phyloP scores from a whole-genome alignment of 2,113 vertebrate genomes.

The Colius striatus region DNA sequence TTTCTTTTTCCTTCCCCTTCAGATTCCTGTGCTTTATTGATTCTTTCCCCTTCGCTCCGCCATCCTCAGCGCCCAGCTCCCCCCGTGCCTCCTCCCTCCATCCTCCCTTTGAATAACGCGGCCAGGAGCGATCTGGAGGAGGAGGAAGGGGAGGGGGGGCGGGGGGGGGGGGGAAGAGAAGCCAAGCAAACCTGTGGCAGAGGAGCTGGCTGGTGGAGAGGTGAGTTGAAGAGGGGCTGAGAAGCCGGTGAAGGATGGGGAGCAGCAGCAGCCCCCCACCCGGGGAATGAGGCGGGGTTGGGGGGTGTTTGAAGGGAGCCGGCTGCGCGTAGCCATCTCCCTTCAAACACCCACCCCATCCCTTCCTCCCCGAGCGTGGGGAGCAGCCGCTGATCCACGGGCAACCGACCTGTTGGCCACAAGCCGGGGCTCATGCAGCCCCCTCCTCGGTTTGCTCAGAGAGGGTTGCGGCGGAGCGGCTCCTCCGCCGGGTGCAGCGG shows the following conservation, averaged over 20 bases:
- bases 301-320: background rate
- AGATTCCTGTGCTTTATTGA: background rate
- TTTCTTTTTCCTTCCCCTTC: no score
- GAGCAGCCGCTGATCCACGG: background rate
- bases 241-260: background rate
- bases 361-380: background rate
- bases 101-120: background rate
- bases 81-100: background rate
- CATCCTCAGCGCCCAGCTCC: slow-evolving; percentile 37
- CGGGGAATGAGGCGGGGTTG: background rate
- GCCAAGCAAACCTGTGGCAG: slow-evolving; percentile 37
- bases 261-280: background rate
- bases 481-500: background rate
- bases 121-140: slow-evolving; percentile 1
- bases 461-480: background rate
- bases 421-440: background rate
- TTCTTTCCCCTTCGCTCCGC: background rate
- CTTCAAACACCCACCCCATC: background rate
- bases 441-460: background rate
- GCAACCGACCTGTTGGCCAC: slow-evolving; percentile 13
- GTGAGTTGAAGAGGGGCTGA: background rate
- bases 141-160: slow-evolving; percentile 15
- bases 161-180: background rate
- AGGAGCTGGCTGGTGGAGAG: slow-evolving; percentile 34
- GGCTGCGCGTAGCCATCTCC: background rate